These are phyloP conservation scores for Pampusana beccarii DNA, from an alignment of 2,113 vertebrate genomes.

Conservation along the genomic window DNA sequence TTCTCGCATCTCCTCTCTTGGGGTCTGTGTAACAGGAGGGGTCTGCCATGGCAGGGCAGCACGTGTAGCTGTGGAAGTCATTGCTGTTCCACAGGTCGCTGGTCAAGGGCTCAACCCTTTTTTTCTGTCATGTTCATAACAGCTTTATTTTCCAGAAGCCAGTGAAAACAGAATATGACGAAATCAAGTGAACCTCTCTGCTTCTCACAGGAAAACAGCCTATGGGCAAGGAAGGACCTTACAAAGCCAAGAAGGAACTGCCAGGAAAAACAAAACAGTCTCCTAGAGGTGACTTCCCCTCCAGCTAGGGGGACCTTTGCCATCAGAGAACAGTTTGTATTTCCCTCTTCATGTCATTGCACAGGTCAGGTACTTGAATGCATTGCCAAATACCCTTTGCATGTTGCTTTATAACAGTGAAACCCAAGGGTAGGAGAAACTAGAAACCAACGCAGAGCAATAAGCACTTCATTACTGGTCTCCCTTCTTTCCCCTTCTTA, in stretches of 20 bases:
- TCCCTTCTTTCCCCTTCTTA: not conserved
- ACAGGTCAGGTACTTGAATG: not conserved
- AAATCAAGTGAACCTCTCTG: not conserved
- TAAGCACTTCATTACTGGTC: not conserved
- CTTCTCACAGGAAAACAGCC: constrained; percentile 39
- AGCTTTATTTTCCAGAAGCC: constrained; percentile 27
- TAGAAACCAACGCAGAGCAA: not conserved
- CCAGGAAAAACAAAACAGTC: constrained; percentile 27
- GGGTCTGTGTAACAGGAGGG: not conserved
- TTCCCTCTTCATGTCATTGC: not conserved
- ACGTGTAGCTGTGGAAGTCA: not conserved
- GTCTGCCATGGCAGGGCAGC: not conserved
- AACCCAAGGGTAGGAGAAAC: not conserved
- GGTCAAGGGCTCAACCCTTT: not conserved
- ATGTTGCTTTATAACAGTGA: not conserved
- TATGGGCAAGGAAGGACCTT: not conserved
- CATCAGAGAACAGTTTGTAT: not conserved
- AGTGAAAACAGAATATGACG: constrained; percentile 7
- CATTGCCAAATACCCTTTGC: not conserved
- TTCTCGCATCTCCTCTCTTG: not conserved
- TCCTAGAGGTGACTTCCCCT: not conserved
- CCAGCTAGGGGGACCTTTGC: not conserved
- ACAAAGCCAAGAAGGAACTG: not conserved
- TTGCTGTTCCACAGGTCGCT: not conserved
- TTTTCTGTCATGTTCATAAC: not conserved